Evolutionary conservation across 2,113 vertebrate species (phyloP).

Genomic region (Brachirus orientalis): DNA sequence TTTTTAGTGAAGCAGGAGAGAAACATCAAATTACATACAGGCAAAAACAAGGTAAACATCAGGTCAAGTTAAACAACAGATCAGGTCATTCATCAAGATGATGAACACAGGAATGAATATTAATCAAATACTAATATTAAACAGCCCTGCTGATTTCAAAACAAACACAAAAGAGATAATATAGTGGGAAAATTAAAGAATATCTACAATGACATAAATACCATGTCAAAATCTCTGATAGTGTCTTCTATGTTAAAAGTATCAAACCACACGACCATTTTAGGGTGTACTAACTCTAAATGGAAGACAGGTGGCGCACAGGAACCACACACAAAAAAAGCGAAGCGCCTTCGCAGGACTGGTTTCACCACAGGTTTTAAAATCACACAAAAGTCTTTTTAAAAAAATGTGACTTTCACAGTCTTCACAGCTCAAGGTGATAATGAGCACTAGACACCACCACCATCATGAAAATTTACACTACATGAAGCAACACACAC

Average conservation of each 20-base stretch:
- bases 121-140: too few species aligned
- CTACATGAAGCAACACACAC: neutral
- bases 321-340: neutral
- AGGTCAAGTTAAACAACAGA: too few species aligned
- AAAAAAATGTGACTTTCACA: slow-evolving; percentile 11
- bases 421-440: slow-evolving; percentile 42
- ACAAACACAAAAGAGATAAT: too few species aligned
- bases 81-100: too few species aligned
- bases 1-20: too few species aligned
- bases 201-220: too few species aligned
- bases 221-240: neutral
- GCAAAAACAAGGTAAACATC: too few species aligned
- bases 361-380: neutral
- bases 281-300: slow-evolving; percentile 14
- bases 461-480: slow-evolving; percentile 7
- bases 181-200: too few species aligned
- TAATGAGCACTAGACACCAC: slow-evolving; percentile 35
- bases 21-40: too few species aligned
- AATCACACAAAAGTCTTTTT: slow-evolving; percentile 10
- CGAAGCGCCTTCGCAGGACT: neutral
- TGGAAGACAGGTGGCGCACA: slow-evolving; percentile 42
- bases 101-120: too few species aligned
- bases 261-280: neutral
- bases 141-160: too few species aligned
- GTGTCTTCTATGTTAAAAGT: neutral